These are phyloP conservation scores for Zophobas morio DNA, from an alignment of 1,140 invertebrate genomes.

Conservation along the genomic window DNA sequence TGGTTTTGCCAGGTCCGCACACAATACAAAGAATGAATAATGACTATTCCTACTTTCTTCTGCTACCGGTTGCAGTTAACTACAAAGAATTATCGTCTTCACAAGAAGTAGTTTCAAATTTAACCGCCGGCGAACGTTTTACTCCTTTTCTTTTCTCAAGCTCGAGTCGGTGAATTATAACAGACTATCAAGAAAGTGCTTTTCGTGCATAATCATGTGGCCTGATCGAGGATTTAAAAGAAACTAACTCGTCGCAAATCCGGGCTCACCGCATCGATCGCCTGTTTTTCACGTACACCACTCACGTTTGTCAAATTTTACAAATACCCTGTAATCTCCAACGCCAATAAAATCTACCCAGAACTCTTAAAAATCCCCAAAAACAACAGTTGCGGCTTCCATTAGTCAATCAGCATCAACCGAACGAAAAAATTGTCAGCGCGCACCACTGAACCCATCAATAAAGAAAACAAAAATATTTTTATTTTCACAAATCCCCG, in stretches of 20 bases:
- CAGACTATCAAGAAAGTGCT: neutral
- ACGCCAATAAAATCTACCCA: constrained; percentile 22
- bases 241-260: too few species aligned
- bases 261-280: neutral
- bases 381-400: constrained; percentile 23
- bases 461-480: constrained; percentile 12
- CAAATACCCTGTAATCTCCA: constrained; percentile 12
- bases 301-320: constrained; percentile 1
- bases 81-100: constrained; percentile 29
- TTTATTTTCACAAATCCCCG: constrained; percentile 18
- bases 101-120: constrained; percentile 4
- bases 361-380: constrained; percentile 2
- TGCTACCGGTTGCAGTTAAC: constrained; percentile 27
- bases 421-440: constrained; percentile 22
- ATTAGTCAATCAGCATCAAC: constrained; percentile 31
- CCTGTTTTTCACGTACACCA: neutral
- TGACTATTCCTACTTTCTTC: constrained; percentile 1
- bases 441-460: constrained; percentile 10
- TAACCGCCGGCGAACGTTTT: constrained; percentile 4
- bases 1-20: neutral
- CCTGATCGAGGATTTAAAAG: neutral
- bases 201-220: neutral
- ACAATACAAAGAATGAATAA: constrained; percentile 36
- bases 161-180: constrained; percentile 1
- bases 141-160: constrained; percentile 4